phyloP scores from a whole-genome alignment of 2,113 vertebrate species.

The Scartelaos histophorus region DNA sequence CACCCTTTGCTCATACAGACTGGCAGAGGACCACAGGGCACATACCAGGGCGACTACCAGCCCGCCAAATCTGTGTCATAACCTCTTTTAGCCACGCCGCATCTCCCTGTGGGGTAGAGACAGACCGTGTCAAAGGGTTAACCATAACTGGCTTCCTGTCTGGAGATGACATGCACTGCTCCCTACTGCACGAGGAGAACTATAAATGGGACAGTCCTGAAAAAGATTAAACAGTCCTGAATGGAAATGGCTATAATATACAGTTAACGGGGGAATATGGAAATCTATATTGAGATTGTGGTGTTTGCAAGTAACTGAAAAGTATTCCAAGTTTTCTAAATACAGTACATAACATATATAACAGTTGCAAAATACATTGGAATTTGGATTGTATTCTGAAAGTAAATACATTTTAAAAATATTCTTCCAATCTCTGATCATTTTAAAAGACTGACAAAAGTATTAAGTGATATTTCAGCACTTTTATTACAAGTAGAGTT shows the following conservation, averaged over 20 bases:
- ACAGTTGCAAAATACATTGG: no score
- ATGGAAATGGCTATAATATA: background rate
- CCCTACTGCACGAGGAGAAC: background rate
- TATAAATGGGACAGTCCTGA: conserved; percentile 2
- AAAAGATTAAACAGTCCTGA: background rate
- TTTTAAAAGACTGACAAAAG: no score
- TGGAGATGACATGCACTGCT: conserved; percentile 12
- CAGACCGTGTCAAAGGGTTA: conserved; percentile 58
- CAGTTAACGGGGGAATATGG: background rate
- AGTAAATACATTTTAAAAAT: no score
- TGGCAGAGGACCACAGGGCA: conserved; percentile 8
- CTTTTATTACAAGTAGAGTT: no score
- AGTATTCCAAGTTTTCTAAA: no score
- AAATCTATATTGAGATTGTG: no score
- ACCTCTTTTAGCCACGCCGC: conserved; percentile 61
- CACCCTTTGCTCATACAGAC: conserved; percentile 51
- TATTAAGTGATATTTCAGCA: no score
- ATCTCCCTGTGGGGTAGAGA: conserved; percentile 41
- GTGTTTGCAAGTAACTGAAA: no score
- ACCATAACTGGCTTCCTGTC: conserved; percentile 41
- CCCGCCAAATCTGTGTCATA: conserved; percentile 55
- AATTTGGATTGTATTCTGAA: no score
- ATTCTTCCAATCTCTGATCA: no score
- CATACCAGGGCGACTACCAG: conserved; percentile 21
- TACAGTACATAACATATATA: no score